Percentiles rank a stretch among this genome's conserved stretches.
Conservation (phyloP, 2,113 vertebrate species). For the Sinocyclocheilus anophthalmus region DNA sequence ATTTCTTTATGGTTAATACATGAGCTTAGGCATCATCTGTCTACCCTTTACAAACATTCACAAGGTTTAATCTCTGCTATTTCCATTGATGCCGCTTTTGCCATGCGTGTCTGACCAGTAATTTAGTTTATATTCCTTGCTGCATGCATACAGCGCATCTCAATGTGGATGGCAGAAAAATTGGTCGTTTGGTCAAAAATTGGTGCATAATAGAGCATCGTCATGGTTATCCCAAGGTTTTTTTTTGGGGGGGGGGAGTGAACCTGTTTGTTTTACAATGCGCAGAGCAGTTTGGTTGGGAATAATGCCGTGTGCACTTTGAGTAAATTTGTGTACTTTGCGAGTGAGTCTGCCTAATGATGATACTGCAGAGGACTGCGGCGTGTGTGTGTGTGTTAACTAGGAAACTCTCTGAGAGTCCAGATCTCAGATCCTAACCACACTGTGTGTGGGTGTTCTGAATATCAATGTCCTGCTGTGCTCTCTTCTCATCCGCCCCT, state of each 20-base stretch:
- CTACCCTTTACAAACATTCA: constrained; percentile 24
- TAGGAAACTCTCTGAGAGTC: constrained; percentile 54
- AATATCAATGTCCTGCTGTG: constrained; percentile 61
- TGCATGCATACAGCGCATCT: background rate
- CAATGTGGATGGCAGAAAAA: background rate
- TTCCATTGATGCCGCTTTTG: constrained; percentile 33
- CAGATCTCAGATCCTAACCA: constrained; percentile 59
- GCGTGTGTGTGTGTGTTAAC: constrained; percentile 48
- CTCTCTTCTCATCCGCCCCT: constrained; percentile 37
- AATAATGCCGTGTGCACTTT: constrained; percentile 30
- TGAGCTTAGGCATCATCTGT: constrained; percentile 63
- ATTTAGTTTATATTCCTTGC: constrained; percentile 26
- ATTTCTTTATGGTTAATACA: constrained; percentile 76
- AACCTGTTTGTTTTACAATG: constrained; percentile 20
- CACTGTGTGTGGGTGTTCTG: constrained; percentile 58
- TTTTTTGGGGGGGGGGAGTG: background rate
- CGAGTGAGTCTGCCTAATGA: constrained; percentile 73
- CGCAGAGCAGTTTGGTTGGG: constrained; percentile 13
- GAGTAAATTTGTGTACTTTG: constrained; percentile 58
- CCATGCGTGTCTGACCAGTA: constrained; percentile 18
- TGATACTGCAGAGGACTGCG: constrained; percentile 71
- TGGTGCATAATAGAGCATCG: background rate
- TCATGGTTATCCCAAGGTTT: background rate
- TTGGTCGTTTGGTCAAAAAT: background rate
- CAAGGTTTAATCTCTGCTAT: constrained; percentile 19